phyloP scores from a whole-genome alignment of 2,888 invertebrate genomes.

The Troides helena region DNA sequence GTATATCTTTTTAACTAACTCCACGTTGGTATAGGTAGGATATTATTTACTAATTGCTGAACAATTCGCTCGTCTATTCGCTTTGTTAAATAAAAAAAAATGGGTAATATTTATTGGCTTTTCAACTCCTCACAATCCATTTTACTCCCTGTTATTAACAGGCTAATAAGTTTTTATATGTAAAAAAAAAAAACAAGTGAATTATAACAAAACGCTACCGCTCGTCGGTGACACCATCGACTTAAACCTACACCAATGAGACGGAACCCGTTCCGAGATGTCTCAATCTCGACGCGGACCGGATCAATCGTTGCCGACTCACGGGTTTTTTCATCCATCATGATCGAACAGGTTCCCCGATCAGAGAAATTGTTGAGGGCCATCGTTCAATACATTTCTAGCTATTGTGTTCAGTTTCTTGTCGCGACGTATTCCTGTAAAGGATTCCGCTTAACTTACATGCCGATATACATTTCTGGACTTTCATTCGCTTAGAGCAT shows the following conservation, averaged over 20 bases:
- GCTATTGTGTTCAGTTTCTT: constrained; percentile 32
- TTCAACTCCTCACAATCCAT: too few relatives aligned
- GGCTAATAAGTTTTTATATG: too few relatives aligned
- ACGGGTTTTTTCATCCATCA: constrained; percentile 67
- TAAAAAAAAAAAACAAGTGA: not conserved
- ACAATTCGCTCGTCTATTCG: too few relatives aligned
- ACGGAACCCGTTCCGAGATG: constrained; percentile 74
- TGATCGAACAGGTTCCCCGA: constrained; percentile 67
- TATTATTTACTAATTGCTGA: too few relatives aligned
- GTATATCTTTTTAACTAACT: too few relatives aligned
- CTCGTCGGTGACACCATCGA: constrained; percentile 39
- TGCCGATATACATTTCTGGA: not conserved
- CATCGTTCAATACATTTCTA: constrained; percentile 40
- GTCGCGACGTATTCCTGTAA: constrained; percentile 3
- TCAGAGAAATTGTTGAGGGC: constrained; percentile 52
- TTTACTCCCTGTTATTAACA: too few relatives aligned
- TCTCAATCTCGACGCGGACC: constrained; percentile 73
- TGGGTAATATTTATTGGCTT: too few relatives aligned
- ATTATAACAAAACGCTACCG: constrained; percentile 34
- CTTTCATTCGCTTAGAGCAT: not conserved
- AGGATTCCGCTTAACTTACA: not conserved
- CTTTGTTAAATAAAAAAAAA: too few relatives aligned
- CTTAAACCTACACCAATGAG: constrained; percentile 48
- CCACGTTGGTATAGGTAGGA: too few relatives aligned
- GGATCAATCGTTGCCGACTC: constrained; percentile 74